Base-by-base conservation (phyloP, 2,888 invertebrate genomes). In the Rhamphomyia laevipes region DNA sequence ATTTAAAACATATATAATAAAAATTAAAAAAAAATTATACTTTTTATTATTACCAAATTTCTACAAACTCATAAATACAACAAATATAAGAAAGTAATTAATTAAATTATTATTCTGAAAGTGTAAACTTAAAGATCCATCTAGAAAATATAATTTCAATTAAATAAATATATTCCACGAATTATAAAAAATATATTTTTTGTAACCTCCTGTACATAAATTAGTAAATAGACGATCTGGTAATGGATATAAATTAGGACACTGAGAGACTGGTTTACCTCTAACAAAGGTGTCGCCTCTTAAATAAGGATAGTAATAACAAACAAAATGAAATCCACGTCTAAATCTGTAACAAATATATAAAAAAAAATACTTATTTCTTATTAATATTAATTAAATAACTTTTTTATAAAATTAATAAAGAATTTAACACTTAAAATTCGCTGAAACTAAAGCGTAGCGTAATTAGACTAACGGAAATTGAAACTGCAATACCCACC, bases 251-350 rank as follows among this genome's bases (percentile, higher is more conserved):
- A 44, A 11, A 33, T 55, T 52, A 2, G 55, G 57, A 41, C 58
- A 58, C 11, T 49, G 18, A 21, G 46, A 31, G 7, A 46, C 43
- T 17, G 58, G 51, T 37, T 45, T 31, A 7, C 56, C 57, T 11
- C 23, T 12, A 10, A 15, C 12, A 30, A 55, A 55, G 16, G n/a
- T 17, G 5, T 49, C n/a, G 13, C 33, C 6, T 45, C 42, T 45
- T 42, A 46, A 48, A 43, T 51, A 54, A 0, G 53, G 54, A 47
- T 48, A 54, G 40, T 54, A 58, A 44, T 57, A 52, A 31, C 58
- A 58, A 12, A 49, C 43, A 10, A 58, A n/a, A 7, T 33, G 35
- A 30, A n/a, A n/a, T n/a, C n/a, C n/a, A n/a, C n/a, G n/a, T n/a
- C n/a, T n/a, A n/a, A n/a, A n/a, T n/a, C n/a, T n/a, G n/a, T n/a